These are phyloP conservation scores for Leptinotarsa juncta DNA, from an alignment of 2,888 invertebrate genomes.

Conservation along the genomic window DNA sequence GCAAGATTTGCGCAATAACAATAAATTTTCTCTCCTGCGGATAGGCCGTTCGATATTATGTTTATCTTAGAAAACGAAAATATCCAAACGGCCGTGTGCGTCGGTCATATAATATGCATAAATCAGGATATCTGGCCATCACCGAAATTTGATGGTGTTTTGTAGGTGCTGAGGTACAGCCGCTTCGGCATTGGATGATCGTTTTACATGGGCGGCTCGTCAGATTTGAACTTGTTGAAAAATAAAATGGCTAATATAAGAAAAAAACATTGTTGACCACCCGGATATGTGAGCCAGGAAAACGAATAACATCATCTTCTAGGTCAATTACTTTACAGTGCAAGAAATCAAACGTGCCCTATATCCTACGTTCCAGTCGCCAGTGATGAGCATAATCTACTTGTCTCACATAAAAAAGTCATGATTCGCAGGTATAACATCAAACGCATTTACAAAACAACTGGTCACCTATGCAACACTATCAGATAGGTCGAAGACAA, in stretches of 20 bases:
- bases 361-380: too few species aligned
- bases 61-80: conserved; percentile 42
- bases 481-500: too few species aligned
- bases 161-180: conserved; percentile 51
- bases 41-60: conserved; percentile 41
- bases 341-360: too few species aligned
- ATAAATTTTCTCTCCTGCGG: conserved; percentile 36
- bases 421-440: too few species aligned
- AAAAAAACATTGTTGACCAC: too few species aligned
- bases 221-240: neutral
- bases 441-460: too few species aligned
- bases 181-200: conserved; percentile 21
- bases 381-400: too few species aligned
- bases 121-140: conserved; percentile 51
- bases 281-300: too few species aligned
- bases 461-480: too few species aligned
- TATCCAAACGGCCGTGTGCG: conserved; percentile 43
- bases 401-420: too few species aligned
- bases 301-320: too few species aligned
- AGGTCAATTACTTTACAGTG: too few species aligned
- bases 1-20: conserved; percentile 33
- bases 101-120: conserved; percentile 49
- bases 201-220: conserved; percentile 7
- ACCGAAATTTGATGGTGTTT: conserved; percentile 57
- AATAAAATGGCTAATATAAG: neutral